Evolutionary conservation across 2,888 invertebrate species (phyloP), one percentile per base, ranked within the genome.

Genomic region (Choristoneura rosaceana): DNA sequence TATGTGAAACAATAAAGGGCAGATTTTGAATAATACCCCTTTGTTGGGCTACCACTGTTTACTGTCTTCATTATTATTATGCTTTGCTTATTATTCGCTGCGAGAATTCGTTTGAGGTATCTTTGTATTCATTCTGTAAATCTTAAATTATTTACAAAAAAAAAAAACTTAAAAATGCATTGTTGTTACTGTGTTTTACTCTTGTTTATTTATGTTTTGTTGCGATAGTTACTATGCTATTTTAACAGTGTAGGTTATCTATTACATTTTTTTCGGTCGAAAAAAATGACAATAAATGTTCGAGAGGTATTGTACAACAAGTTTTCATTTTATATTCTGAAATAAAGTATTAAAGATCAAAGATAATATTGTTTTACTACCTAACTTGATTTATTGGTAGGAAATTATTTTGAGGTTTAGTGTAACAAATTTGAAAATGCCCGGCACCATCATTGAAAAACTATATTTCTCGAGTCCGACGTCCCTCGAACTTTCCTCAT

Each of bases 11-110:
- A 89, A 89, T 90, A 89, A 91, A 88, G 90, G 90, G 84, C 87
- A 88, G 88, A 91, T 91, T 90, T 87, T 87, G 90, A 88, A 90
- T 91, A 90, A 90, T 88, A 85, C 80, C 85, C 87, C 82, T 87
- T 92, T 91, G 90, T 91, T 86, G 78, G 66, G 62, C 75, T 78
- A 78, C 80, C 82, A 83, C 84, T 86, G 85, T 86, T 86, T 84
- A 85, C 85, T 84, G 86, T 84, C 84, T 82, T 82, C 85, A 85
- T 87, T 87, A 87, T 84, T 84, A 84, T 87, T 87, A 86, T 84
- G 74, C 75, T 74, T 82, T 34, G 67, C 71, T 71, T 71, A 68
- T 67, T 74, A 81, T 85, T 81, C 82, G 78, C 79, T 83, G 82
- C 78, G 82, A 76, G 77, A 62, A 60, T 73, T 73, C 60, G 59